These are phyloP conservation scores for Pogonognathellus flavescens DNA, from an alignment of 1,140 invertebrate genomes.

Conservation along the genomic window DNA sequence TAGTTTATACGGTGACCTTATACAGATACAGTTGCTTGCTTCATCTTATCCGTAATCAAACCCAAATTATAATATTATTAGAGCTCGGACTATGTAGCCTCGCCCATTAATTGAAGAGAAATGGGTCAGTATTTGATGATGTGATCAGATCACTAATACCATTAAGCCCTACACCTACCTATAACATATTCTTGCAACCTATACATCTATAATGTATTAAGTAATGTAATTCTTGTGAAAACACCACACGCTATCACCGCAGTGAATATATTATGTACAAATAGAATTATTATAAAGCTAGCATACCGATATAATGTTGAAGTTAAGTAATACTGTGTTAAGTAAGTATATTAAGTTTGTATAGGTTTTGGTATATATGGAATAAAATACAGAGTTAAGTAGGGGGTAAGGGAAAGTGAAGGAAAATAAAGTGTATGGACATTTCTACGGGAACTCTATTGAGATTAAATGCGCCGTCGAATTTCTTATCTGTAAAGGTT, in stretches of 20 bases:
- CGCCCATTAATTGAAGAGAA: constrained; percentile 35
- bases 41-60: constrained; percentile 33
- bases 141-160: neutral
- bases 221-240: too few species aligned
- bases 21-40: neutral
- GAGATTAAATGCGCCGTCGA: neutral
- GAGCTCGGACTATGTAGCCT: neutral
- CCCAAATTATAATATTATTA: constrained; percentile 46
- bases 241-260: neutral
- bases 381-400: neutral
- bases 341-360: too few species aligned
- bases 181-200: too few species aligned
- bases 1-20: too few species aligned
- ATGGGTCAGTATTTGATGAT: constrained; percentile 1
- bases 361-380: neutral
- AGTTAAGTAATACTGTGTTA: neutral
- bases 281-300: neutral
- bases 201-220: too few species aligned
- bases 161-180: too few species aligned
- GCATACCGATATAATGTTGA: too few species aligned
- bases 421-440: neutral
- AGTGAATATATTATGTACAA: neutral
- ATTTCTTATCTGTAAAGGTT: neutral
- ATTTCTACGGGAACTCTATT: neutral
- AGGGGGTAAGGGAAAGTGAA: neutral